Evolutionary conservation across 1,140 invertebrate genomes (phyloP).

Genomic region (Drosophila aff.): DNA sequence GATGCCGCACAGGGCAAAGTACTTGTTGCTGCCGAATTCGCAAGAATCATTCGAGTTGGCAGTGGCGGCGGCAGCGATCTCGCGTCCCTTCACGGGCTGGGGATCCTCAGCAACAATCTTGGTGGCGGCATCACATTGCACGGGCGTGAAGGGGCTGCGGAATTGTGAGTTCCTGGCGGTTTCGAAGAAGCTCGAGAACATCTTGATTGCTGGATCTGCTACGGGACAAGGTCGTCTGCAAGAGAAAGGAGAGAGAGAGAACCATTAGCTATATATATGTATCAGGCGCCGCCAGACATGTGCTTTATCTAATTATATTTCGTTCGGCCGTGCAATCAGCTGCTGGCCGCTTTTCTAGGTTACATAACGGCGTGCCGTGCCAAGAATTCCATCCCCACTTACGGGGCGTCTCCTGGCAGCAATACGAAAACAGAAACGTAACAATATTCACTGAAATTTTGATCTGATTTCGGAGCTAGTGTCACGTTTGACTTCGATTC

Average conservation of each 20-base stretch:
- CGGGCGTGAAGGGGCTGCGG: constrained; percentile 88
- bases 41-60: constrained; percentile 89
- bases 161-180: constrained; percentile 91
- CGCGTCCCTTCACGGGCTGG: constrained; percentile 86
- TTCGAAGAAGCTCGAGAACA: constrained; percentile 91
- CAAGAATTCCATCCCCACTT: constrained; percentile 12
- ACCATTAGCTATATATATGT: constrained; percentile 12
- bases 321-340: constrained; percentile 50
- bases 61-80: constrained; percentile 87
- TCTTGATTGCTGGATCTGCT: constrained; percentile 62
- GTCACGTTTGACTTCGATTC: constrained; percentile 2
- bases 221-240: constrained; percentile 32
- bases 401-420: not conserved
- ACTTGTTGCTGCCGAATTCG: constrained; percentile 97
- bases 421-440: not conserved
- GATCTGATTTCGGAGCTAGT: not conserved
- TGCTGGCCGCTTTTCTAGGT: constrained; percentile 61
- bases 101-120: constrained; percentile 44
- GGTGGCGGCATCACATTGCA: constrained; percentile 87
- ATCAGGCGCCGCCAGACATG: constrained; percentile 37
- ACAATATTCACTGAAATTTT: constrained; percentile 16
- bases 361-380: constrained; percentile 76
- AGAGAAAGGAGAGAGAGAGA: not conserved
- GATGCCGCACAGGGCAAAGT: constrained; percentile 96
- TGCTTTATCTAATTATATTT: constrained; percentile 59